phyloP scores from a whole-genome alignment of 1,140 invertebrate species.

The Penaeus indicus region DNA sequence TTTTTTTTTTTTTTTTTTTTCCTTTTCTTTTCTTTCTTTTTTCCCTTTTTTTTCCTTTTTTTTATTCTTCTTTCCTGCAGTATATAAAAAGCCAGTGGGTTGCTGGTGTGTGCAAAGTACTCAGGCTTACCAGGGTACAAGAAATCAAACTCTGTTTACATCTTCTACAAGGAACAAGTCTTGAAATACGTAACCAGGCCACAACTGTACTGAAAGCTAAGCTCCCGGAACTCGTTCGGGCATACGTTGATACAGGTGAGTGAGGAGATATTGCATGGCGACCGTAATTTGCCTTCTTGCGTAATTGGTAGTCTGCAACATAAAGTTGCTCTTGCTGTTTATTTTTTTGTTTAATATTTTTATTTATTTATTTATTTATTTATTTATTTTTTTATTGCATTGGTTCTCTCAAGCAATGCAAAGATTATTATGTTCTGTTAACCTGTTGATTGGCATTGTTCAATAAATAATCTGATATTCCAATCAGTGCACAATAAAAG shows the following conservation, averaged over 20 bases:
- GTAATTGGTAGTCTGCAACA: conserved; percentile 70
- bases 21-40: neutral
- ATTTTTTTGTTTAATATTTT: conserved; percentile 1
- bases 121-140: conserved; percentile 86
- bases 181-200: conserved; percentile 81
- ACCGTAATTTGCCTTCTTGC: conserved; percentile 28
- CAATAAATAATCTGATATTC: no score
- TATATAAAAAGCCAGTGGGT: conserved; percentile 53
- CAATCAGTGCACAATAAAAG: no score
- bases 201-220: conserved; percentile 84
- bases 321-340: conserved; percentile 66
- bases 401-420: no score
- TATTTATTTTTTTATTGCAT: conserved; percentile 12
- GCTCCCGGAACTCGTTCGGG: conserved; percentile 86
- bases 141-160: conserved; percentile 91
- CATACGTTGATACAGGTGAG: conserved; percentile 83
- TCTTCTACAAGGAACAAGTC: conserved; percentile 82
- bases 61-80: conserved; percentile 45
- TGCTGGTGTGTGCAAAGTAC: conserved; percentile 79
- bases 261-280: conserved; percentile 41
- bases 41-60: neutral
- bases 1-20: neutral
- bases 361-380: conserved; percentile 41
- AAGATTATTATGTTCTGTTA: no score
- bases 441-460: neutral